Evolutionary conservation across 1,140 invertebrate genomes (phyloP).

Genomic region (Akabosia matsudoensis): DNA sequence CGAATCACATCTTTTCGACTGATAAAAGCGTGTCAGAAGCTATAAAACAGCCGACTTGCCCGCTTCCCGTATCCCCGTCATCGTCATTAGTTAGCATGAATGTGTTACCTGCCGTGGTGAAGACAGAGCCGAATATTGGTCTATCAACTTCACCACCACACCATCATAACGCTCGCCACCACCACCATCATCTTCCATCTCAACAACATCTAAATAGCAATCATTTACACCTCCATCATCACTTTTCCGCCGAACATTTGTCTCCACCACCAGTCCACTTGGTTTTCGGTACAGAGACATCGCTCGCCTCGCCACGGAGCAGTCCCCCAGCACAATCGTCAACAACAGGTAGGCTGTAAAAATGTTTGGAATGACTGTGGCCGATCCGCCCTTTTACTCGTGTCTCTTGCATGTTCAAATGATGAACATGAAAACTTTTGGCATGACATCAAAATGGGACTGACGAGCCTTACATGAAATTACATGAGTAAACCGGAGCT

Average conservation of each 20-base stretch:
- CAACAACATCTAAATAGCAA: background rate
- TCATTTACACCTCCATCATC: background rate
- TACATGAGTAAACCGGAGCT: too few relatives aligned
- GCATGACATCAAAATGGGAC: background rate
- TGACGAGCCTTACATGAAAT: too few relatives aligned
- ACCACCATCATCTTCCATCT: background rate
- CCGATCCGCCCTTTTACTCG: too few relatives aligned
- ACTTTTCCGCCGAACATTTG: background rate
- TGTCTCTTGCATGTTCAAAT: too few relatives aligned
- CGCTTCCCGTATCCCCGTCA: background rate
- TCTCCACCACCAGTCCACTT: background rate
- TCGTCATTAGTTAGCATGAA: background rate
- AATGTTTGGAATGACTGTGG: too few relatives aligned
- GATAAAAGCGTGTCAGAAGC: too few relatives aligned
- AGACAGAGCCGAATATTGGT: slow-evolving; percentile 5
- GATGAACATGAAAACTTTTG: too few relatives aligned
- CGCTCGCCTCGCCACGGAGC: slow-evolving; percentile 33
- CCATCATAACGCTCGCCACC: background rate
- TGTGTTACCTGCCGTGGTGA: background rate
- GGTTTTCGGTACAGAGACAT: slow-evolving; percentile 17
- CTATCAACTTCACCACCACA: background rate
- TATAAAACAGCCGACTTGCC: background rate
- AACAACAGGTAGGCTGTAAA: background rate
- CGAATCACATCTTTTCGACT: too few relatives aligned
- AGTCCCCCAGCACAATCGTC: slow-evolving; percentile 26